Base-by-base conservation (phyloP, 2,888 invertebrate genomes). In the Eucriotettix oculatus region DNA sequence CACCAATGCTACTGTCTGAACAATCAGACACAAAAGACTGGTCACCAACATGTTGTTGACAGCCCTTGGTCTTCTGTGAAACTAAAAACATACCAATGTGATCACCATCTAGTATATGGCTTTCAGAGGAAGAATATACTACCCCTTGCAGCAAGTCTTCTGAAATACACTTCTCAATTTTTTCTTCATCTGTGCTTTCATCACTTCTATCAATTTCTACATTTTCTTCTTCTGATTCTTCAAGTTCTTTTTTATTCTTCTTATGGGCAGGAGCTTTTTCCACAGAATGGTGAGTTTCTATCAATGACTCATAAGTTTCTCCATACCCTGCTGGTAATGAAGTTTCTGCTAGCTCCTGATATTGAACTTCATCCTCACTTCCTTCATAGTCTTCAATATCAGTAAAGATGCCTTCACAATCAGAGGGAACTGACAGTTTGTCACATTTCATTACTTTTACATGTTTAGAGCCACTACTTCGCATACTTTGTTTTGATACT, bases 321-420 rank as follows among this genome's bases (percentile, higher is more conserved):
- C 3, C 29, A 29, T 29, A 29, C 7, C 29, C 29, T 29, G 29
- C 29, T 10, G 17, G 17, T 43, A 40, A n/a, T 58, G 56, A 16
- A 10, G 59, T 12, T 10, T 54, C 57, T 14, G 11, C 40, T 12
- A n/a, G 43, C 16, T 55, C 58, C 16, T 41, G 48, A 11, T 57
- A 11, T 2, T 44, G 17, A 16, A 42, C 48, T n/a, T 61, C 61
- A 16, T 68, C 69, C 54, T 67, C 66, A 52, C 68, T 68, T 9
- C 68, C 61, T 42, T 70, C 68, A 5, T 72, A 58, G 56, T 72
- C 70, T 64, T 72, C 72, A 42, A 68, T 64, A 63, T 73, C 71
- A 16, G 72, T 70, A 12, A 65, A 57, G 16, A 64, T 67, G 40
- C 66, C 65, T 61, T 65, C 65, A 53, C 65, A 65, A 58, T 61